Base-by-base conservation (phyloP, 2,888 invertebrate genomes). In the Hirtodrosophila cameraria region DNA sequence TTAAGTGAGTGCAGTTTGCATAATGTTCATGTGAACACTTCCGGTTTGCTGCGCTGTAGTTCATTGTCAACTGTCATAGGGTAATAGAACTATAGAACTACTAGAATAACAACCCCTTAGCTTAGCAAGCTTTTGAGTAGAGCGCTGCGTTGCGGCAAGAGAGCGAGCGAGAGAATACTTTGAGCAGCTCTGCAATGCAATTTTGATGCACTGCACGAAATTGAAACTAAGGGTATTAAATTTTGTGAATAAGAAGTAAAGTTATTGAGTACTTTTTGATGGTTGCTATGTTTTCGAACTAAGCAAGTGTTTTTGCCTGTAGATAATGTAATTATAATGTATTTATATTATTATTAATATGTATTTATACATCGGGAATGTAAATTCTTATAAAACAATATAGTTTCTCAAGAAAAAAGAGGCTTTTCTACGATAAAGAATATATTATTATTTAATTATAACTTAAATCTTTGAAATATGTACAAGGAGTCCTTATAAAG, bases 1-100 rank as follows among this genome's bases (percentile, higher is more conserved):
- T 82, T 57, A 30, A 54, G 15, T 50, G 65, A 7, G 33, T 59
- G 50, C 58, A 52, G 50, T 54, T 75, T 77, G 84, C 81, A 73
- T 80, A 80, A 78, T 65, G 39, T 39, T 63, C 57, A 39, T 49
- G 25, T 38, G 41, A 48, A 48, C 50, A 79, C 82, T 84, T 82
- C 82, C 82, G 81, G 74, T 74, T n/a, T 65, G 61, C 23, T 18
- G 36, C 55, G 48, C 63, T 67, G 36, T 63, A 82, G 82, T 82
- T 82, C 85, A 82, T 76, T 82, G 85, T 84, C 82, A 82, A 82
- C 67, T 63, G 76, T 63, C 66, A 59, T 49, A 59, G 65, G 49
- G 57, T 46, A n/a, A 58, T 25, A 42, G 43, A 42, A 45, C n/a
- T n/a, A 46, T 33, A 48, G 53, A 48, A n/a, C n/a, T n/a, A n/a